These are phyloP conservation scores for Paralichthys olivaceus DNA, from an alignment of 2,113 vertebrate species.

Conservation along the genomic window DNA sequence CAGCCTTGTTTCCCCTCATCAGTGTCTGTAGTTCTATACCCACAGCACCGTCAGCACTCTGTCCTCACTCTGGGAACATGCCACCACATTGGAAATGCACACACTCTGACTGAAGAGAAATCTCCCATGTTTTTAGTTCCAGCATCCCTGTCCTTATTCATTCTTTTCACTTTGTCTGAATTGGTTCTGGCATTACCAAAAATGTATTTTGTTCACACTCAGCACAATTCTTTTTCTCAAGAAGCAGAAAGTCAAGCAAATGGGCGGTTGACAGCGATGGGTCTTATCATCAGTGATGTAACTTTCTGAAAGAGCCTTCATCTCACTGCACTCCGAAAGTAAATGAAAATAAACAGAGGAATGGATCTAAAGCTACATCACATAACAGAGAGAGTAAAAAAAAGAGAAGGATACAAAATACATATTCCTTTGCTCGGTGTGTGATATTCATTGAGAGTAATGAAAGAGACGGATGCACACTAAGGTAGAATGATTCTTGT, in stretches of 20 bases:
- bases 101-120: neutral
- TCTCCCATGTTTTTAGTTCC: conserved; percentile 7
- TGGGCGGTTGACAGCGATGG: conserved; percentile 3
- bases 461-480: conserved; percentile 20
- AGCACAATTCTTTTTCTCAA: conserved; percentile 56
- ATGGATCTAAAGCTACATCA: conserved; percentile 39
- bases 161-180: conserved; percentile 39
- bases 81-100: conserved; percentile 12
- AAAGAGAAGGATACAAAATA: neutral
- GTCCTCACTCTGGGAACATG: conserved; percentile 20
- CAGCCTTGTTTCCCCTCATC: conserved; percentile 26
- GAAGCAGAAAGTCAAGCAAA: conserved; percentile 50
- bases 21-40: conserved; percentile 29
- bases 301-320: conserved; percentile 65
- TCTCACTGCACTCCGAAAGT: conserved; percentile 39
- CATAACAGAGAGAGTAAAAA: conserved; percentile 25
- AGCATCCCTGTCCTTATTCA: conserved; percentile 29
- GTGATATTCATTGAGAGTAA: neutral
- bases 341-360: conserved; percentile 62
- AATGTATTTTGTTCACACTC: conserved; percentile 34
- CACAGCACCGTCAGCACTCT: conserved; percentile 13
- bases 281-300: conserved; percentile 72
- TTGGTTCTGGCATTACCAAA: conserved; percentile 52
- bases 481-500: conserved; percentile 23
- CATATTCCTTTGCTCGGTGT: conserved; percentile 10